Base-by-base conservation (phyloP, 2,888 invertebrate genomes). In the Ophion slaviceki region DNA sequence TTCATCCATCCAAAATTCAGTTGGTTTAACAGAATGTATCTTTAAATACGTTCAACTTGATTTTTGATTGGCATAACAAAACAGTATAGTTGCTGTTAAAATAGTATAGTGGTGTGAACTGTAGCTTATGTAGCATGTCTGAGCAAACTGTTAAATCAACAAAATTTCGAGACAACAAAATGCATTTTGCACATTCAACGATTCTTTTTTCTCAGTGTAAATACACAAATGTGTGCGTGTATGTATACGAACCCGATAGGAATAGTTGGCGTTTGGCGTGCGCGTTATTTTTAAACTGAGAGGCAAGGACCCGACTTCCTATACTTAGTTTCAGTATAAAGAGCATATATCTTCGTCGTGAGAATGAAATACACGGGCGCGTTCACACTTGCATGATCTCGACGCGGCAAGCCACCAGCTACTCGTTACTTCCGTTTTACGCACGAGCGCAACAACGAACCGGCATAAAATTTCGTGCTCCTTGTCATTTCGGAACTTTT, bases 281-380 rank as follows among this genome's bases (percentile, higher is more conserved):
- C 82, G 86, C 84, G 79, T 86, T 88, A 91, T 91, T 90, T 91
- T 90, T 90, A 89, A 90, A 89, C 89, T 72, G 59, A 66, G 80
- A 87, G 88, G 87, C 88, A 88, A 88, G 86, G 88, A 86, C 86
- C 87, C 87, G 90, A 87, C 83, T 87, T 88, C 87, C 90, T 91
- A 90, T 89, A 91, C 89, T 90, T 90, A 90, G 90, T 85, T 61
- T 88, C 64, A 40, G 67, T n/a, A 28, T 53, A 53, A 53, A 70
- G 45, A 32, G 17, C 2, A 32, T 66, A 82, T 87, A 84, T 89
- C 88, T 88, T 86, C 75, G 94, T 88, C 93, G 93, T 86, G 93
- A 93, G 88, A 91, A 77, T 40, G 59, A 59, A 45, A 59, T 40
- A 59, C 47, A 66, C 20, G n/a, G 17, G 53, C 53, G 40, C 53